Evolutionary conservation across 1,140 invertebrate species (phyloP).

Genomic region (Ips typographus): DNA sequence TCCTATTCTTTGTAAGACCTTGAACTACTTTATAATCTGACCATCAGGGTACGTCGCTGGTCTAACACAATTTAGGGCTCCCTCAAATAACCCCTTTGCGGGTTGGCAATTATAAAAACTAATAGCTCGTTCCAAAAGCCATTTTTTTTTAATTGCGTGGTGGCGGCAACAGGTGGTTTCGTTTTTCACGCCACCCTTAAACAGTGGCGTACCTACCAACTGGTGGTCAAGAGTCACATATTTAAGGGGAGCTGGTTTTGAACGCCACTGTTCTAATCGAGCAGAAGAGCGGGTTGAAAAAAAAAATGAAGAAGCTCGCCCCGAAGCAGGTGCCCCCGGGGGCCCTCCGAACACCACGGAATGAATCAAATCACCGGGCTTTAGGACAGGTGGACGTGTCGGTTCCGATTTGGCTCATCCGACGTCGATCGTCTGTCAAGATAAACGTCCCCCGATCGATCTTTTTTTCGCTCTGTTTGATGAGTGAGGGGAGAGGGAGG

Average conservation of each 20-base stretch:
- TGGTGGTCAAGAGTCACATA: not conserved
- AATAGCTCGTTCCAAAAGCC: conserved; percentile 7
- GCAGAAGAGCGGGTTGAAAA: not conserved
- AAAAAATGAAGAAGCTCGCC: conserved; percentile 3
- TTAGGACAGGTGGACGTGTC: conserved; percentile 26
- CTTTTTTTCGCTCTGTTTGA: too few relatives aligned
- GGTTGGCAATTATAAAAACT: not conserved
- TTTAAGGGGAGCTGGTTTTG: not conserved
- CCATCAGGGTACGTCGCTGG: too few relatives aligned
- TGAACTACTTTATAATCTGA: too few relatives aligned
- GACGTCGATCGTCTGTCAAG: conserved; percentile 17
- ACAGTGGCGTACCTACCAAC: not conserved
- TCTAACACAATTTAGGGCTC: too few relatives aligned
- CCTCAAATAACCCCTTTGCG: conserved; percentile 2
- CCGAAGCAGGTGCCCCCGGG: conserved; percentile 15
- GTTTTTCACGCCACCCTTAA: not conserved
- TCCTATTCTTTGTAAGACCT: too few relatives aligned
- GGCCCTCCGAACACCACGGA: conserved; percentile 3
- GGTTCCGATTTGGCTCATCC: conserved; percentile 17
- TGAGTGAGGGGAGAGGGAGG: too few relatives aligned
- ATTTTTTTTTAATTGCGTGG: conserved; percentile 11
- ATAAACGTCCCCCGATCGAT: conserved; percentile 1
- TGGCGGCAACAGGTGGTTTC: not conserved
- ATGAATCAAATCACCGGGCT: conserved; percentile 27
- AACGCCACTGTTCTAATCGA: conserved; percentile 7